These are phyloP conservation scores for Isoperla grammatica DNA, from an alignment of 2,888 invertebrate genomes.

Conservation along the genomic window DNA sequence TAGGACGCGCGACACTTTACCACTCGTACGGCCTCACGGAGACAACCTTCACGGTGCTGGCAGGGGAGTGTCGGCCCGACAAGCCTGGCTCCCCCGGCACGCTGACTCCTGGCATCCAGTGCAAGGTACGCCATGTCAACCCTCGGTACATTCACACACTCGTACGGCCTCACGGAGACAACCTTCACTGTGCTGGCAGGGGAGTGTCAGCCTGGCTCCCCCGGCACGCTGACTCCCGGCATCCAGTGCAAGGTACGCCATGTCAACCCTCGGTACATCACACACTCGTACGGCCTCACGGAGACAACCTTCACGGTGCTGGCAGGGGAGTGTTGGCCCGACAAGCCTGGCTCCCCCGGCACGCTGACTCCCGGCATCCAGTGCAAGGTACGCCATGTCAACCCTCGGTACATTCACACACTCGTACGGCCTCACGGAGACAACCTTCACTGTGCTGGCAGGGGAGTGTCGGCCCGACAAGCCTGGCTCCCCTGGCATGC, in stretches of 20 bases:
- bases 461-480: constrained; percentile 40
- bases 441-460: constrained; percentile 55
- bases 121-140: constrained; percentile 40
- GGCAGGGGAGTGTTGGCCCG: constrained; percentile 41
- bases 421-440: constrained; percentile 78
- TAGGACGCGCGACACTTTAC: constrained; percentile 48
- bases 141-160: too few relatives aligned
- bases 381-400: constrained; percentile 39
- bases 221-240: constrained; percentile 31
- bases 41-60: constrained; percentile 56
- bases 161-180: constrained; percentile 76
- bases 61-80: constrained; percentile 41
- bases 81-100: constrained; percentile 32
- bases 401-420: too few relatives aligned
- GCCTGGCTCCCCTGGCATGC: constrained; percentile 31
- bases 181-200: constrained; percentile 54
- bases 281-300: constrained; percentile 79
- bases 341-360: constrained; percentile 32
- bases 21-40: constrained; percentile 82
- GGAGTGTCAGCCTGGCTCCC: constrained; percentile 39
- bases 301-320: constrained; percentile 63
- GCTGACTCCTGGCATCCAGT: constrained; percentile 29
- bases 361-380: constrained; percentile 29
- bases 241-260: constrained; percentile 37
- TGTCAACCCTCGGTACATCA: too few relatives aligned